phyloP scores from a whole-genome alignment of 1,140 invertebrate species.

The Anthonomus grandis region DNA sequence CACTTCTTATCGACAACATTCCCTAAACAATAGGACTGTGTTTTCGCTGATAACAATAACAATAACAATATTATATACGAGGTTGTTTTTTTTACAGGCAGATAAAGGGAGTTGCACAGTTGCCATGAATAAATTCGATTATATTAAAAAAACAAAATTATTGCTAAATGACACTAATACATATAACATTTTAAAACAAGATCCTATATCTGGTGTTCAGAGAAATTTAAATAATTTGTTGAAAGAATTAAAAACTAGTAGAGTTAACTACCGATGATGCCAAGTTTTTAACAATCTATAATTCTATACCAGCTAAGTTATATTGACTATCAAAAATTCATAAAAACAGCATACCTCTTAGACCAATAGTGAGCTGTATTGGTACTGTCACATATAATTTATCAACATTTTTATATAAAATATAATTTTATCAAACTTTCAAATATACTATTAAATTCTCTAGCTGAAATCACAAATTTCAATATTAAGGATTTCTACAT shows the following conservation, averaged over 20 bases:
- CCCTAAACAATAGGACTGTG: too few species aligned
- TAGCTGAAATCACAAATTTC: not conserved
- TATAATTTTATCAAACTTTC: too few species aligned
- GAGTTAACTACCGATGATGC: not conserved
- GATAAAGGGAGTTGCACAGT: constrained; percentile 1
- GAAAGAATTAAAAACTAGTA: not conserved
- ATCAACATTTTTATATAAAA: not conserved
- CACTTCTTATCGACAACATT: too few species aligned
- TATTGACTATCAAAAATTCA: not conserved
- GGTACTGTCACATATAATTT: not conserved
- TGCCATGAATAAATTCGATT: too few species aligned
- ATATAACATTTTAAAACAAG: not conserved
- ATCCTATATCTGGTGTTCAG: not conserved
- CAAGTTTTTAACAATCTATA: not conserved
- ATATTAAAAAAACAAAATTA: too few species aligned
- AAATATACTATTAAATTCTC: not conserved
- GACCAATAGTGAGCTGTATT: not conserved
- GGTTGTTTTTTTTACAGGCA: constrained; percentile 2
- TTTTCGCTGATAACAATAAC: too few species aligned
- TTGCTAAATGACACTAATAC: too few species aligned
- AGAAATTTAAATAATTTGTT: not conserved
- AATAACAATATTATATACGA: too few species aligned
- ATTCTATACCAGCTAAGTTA: not conserved
- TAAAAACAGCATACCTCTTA: not conserved
- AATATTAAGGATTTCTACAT: not conserved